phyloP scores from a whole-genome alignment of 2,113 vertebrate species.

The Pollimyrus isidori region DNA sequence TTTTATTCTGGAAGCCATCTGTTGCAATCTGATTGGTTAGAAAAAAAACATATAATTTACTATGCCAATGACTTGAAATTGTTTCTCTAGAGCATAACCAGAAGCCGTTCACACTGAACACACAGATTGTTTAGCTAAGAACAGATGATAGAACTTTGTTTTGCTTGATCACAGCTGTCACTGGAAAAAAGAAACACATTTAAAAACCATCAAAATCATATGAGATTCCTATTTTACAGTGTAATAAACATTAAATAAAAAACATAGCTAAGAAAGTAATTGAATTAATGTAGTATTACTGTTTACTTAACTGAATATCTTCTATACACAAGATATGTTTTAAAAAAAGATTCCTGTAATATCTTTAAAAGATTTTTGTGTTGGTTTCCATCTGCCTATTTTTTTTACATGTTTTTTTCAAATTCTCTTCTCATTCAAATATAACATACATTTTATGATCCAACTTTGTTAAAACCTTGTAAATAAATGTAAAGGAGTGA shows the following conservation, averaged over 20 bases:
- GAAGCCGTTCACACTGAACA: neutral
- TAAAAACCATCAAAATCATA: neutral
- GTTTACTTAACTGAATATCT: neutral
- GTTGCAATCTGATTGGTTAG: neutral
- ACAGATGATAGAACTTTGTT: neutral
- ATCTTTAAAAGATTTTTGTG: neutral
- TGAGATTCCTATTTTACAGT: neutral
- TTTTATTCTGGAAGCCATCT: conserved; percentile 5
- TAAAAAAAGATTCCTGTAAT: neutral
- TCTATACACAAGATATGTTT: neutral
- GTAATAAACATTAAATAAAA: neutral
- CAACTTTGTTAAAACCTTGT: neutral
- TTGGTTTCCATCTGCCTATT: neutral
- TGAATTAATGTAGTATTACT: neutral
- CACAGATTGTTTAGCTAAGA: neutral
- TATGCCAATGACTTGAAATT: neutral
- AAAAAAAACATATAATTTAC: neutral
- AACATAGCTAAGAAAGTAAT: neutral
- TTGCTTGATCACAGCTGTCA: neutral
- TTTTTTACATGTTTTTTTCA: neutral
- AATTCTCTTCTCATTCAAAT: neutral
- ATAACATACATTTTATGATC: neutral
- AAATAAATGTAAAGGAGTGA: neutral
- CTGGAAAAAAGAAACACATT: neutral
- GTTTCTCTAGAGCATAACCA: neutral